Base-by-base conservation (phyloP, 2,113 vertebrate genomes). In the Sinocyclocheilus grahami region DNA sequence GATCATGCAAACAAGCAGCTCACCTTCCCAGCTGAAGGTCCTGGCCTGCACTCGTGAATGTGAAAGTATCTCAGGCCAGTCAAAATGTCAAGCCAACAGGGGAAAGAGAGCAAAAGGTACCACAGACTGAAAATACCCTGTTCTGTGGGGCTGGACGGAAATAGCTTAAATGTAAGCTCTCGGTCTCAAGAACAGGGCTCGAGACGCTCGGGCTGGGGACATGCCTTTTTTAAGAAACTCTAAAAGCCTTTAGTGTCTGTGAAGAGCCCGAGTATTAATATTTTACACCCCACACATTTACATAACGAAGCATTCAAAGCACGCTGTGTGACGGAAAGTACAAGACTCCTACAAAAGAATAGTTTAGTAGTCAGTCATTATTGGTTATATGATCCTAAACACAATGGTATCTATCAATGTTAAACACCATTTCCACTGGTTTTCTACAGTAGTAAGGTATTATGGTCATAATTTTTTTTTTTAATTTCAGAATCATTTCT, bases 121-220 rank as follows among this genome's bases (percentile, higher is more conserved):
- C 20, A n/a, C 20, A 81, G 10, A 27, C 46, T 79, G 83, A 79
- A 88, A 86, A 86, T 72, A 82, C 37, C 20, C 79, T 71, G 51
- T 86, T 83, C 10, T 75, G 81, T 33, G 20, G 24, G 79, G n/a
- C 46, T n/a, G 60, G 58, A 82, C 3, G 67, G 78, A 83, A 83
- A 83, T 63, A 84, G 85, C 76, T 79, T 20, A 62, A 74, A 69
- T 46, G 71, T 83, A 82, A 60, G 84, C 79, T 82, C 78, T 71
- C 71, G 5, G 69, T 65, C 60, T 79, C 6, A 48, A 53, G 20
- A 78, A 71, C 42, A 72, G 77, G 60, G 37, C 37, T 42, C 0
- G 37, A 72, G 69, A 72, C 18, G 18, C 8, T 3, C 16, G 0
- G 65, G 65, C 33, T 18, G 37, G 48, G 69, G 51, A 51, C 33